Percentiles rank a stretch among this genome's conserved stretches.
phyloP scores from a whole-genome alignment of 2,797 vertebrate genomes.

The Carapus acus region DNA sequence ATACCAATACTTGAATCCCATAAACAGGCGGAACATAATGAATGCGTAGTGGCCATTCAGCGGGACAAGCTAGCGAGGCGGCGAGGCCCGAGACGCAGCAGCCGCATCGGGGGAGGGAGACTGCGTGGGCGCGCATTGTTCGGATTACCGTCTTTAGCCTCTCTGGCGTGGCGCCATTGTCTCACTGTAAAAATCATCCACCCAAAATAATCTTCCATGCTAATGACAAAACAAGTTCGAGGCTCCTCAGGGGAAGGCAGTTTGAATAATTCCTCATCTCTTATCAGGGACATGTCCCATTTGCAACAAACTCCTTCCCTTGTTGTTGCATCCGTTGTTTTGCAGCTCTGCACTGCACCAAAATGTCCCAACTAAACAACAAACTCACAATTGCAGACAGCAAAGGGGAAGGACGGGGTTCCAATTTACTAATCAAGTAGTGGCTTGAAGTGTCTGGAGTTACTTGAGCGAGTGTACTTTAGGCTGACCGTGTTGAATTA shows the following conservation, averaged over 20 bases:
- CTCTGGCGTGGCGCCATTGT: constrained; percentile 6
- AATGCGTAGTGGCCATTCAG: constrained; percentile 20
- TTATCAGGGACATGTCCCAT: too few species aligned
- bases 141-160: neutral
- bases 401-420: too few species aligned
- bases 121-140: constrained; percentile 1
- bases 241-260: too few species aligned
- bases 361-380: constrained; percentile 14
- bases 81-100: constrained; percentile 3
- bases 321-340: constrained; percentile 16
- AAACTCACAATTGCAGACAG: constrained; percentile 21
- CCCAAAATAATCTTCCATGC: neutral
- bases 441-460: constrained; percentile 40
- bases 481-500: constrained; percentile 25
- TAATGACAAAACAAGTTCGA: constrained; percentile 6
- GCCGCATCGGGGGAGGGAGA: constrained; percentile 9
- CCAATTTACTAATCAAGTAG: constrained; percentile 49
- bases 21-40: constrained; percentile 46
- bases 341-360: constrained; percentile 35
- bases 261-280: too few species aligned
- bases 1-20: constrained; percentile 64
- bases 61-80: constrained; percentile 4
- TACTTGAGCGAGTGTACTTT: constrained; percentile 27
- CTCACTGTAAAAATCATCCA: constrained; percentile 23
- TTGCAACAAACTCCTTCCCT: too few species aligned